Conservation (phyloP, 2,888 invertebrate genomes). For the Alsophila aescularia region DNA sequence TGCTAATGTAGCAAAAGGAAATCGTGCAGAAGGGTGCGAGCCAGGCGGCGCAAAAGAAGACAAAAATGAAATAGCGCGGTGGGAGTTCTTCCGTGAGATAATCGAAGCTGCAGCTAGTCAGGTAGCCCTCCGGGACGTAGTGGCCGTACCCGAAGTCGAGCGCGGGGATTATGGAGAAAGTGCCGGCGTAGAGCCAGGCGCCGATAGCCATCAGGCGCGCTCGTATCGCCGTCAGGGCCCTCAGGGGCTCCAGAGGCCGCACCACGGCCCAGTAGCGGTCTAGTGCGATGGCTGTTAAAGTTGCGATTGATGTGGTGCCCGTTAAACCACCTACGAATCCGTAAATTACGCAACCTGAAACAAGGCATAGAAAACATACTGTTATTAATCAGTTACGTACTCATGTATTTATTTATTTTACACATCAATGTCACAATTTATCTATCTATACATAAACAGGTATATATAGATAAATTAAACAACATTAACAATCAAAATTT, state of each 20-base stretch:
- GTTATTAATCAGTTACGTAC: too few relatives aligned
- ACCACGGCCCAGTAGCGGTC: conserved; percentile 94
- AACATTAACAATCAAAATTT: too few relatives aligned
- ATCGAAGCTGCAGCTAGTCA: conserved; percentile 94
- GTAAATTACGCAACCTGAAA: conserved; percentile 90
- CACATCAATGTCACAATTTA: too few relatives aligned
- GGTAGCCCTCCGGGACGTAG: conserved; percentile 93
- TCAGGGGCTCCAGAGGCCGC: conserved; percentile 88
- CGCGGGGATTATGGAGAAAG: conserved; percentile 89
- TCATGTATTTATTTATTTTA: too few relatives aligned
- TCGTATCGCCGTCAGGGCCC: conserved; percentile 85
- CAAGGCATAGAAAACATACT: conserved; percentile 7
- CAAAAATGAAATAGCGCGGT: conserved; percentile 88
- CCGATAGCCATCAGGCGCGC: conserved; percentile 85
- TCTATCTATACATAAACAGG: too few relatives aligned
- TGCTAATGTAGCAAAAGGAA: conserved; percentile 89
- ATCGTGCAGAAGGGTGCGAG: conserved; percentile 89
- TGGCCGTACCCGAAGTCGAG: conserved; percentile 88
- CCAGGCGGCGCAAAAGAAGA: conserved; percentile 91
- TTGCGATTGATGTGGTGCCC: conserved; percentile 92
- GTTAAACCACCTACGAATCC: conserved; percentile 92
- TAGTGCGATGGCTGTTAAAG: conserved; percentile 90
- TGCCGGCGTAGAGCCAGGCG: conserved; percentile 90
- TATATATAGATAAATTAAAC: too few relatives aligned
- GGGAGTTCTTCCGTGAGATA: conserved; percentile 88